Evolutionary conservation across 2,113 vertebrate genomes (phyloP), one percentile per base, ranked within the genome.

Genomic region (Eptesicus fuscus): DNA sequence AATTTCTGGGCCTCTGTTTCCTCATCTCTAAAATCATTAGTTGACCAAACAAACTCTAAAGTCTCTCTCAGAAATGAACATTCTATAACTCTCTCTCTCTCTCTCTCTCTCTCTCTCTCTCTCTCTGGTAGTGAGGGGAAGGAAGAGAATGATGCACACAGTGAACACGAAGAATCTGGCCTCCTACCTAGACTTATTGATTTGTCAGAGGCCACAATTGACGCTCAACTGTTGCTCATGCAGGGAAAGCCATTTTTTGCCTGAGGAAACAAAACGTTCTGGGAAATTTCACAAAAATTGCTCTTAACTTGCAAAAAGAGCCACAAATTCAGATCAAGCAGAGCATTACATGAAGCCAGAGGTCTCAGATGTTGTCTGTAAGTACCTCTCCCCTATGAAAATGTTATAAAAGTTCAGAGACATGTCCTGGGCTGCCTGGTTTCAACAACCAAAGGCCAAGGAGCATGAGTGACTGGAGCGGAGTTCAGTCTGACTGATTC

Each of bases 181-280:
- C 79, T 93, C 65, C 53, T 90, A 44, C 88, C 51, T 40, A 11
- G 61, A 28, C 5, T 37, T 82, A 78, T 70, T 82, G 93, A 93
- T 92, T 88, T 69, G 42, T 74, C 61, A 74, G 90, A 74, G 84
- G 61, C n/a, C 69, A 80, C 83, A 83, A 61, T 5, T 69, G 90
- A 97, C 84, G 13, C 1, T 0, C 53, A 85, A 84, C 20, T 63
- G n/a, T 42, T 90, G 67, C 51, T 93, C 69, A 25, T 11, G 9
- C 51, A 74, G 77, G 1, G 3, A 95, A 95, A 93, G 85, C 32
- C 53, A 10, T 89, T 83, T 96, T 61, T 93, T 86, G n/a, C 71
- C 92, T 51, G 35, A 92, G 69, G 84, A 97, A 96, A 94, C 32
- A 88, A 92, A 96, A 88, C 23, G 40, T 82, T 93, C 93, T 14